These are phyloP conservation scores for Perizoma flavofasciatum DNA, from an alignment of 2,888 invertebrate species.

Conservation along the genomic window DNA sequence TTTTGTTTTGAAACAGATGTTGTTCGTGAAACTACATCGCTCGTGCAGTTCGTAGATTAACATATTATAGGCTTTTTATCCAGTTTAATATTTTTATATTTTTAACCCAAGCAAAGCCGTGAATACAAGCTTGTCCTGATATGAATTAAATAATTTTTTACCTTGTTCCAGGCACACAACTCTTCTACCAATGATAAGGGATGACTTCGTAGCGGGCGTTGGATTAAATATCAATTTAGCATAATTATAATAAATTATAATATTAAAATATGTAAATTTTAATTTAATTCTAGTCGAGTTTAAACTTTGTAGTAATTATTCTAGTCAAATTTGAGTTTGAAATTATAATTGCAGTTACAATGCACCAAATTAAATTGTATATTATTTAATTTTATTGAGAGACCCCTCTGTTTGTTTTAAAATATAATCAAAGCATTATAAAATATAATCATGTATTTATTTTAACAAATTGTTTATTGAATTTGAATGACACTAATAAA, in stretches of 20 bases:
- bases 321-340: slow-evolving; percentile 38
- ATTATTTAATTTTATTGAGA: too few species aligned
- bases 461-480: too few species aligned
- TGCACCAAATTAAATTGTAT: slow-evolving; percentile 23
- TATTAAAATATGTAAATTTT: slow-evolving; percentile 21
- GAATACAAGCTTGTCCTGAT: too few species aligned
- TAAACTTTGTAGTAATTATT: slow-evolving; percentile 29
- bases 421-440: too few species aligned
- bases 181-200: slow-evolving; percentile 86
- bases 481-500: slow-evolving; percentile 11
- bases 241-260: slow-evolving; percentile 50
- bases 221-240: slow-evolving; percentile 84
- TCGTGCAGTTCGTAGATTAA: too few species aligned
- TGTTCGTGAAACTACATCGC: too few species aligned
- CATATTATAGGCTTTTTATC: too few species aligned
- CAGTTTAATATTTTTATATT: too few species aligned
- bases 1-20: too few species aligned
- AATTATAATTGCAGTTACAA: slow-evolving; percentile 23
- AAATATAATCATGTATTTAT: too few species aligned
- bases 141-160: not conserved
- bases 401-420: too few species aligned
- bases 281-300: slow-evolving; percentile 43
- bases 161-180: slow-evolving; percentile 85
- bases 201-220: slow-evolving; percentile 86
- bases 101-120: too few species aligned